Percentiles rank a stretch among this genome's conserved stretches.
Evolutionary conservation across 1,140 invertebrate genomes (phyloP).

Genomic region (Trichonephila inaurata): DNA sequence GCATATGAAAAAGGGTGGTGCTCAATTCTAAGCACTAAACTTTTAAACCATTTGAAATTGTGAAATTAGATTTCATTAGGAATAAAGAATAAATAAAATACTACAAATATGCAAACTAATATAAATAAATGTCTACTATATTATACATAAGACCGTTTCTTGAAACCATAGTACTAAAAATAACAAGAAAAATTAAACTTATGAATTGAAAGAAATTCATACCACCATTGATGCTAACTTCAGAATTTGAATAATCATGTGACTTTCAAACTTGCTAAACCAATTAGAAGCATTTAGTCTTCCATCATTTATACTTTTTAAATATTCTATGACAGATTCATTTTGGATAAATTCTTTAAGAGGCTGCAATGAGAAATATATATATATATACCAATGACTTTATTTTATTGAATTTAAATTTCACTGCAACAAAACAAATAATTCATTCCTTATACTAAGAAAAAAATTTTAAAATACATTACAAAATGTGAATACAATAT

Average conservation of each 20-base stretch:
- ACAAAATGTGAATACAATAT: no score
- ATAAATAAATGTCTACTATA: background rate
- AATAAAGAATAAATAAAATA: no score
- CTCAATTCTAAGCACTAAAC: no score
- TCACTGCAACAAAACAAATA: background rate
- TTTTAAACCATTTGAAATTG: no score
- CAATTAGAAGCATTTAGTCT: slow-evolving; percentile 36
- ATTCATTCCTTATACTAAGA: no score
- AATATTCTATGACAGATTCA: slow-evolving; percentile 2
- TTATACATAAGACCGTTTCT: background rate
- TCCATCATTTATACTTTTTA: slow-evolving; percentile 1
- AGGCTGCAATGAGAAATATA: background rate
- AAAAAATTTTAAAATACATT: no score
- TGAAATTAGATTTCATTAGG: no score
- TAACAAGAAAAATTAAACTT: background rate
- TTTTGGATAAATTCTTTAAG: slow-evolving; percentile 2
- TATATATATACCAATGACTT: background rate
- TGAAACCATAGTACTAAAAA: background rate
- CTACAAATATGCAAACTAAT: no score
- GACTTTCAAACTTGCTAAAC: slow-evolving; percentile 61
- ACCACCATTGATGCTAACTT: slow-evolving; percentile 27
- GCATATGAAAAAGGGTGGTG: no score
- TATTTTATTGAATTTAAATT: background rate
- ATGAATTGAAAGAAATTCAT: background rate
- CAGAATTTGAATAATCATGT: slow-evolving; percentile 39